Percentiles rank a stretch among this genome's conserved stretches.
Evolutionary conservation across 2,113 vertebrate species (phyloP).

Genomic region (Ictalurus punctatus): DNA sequence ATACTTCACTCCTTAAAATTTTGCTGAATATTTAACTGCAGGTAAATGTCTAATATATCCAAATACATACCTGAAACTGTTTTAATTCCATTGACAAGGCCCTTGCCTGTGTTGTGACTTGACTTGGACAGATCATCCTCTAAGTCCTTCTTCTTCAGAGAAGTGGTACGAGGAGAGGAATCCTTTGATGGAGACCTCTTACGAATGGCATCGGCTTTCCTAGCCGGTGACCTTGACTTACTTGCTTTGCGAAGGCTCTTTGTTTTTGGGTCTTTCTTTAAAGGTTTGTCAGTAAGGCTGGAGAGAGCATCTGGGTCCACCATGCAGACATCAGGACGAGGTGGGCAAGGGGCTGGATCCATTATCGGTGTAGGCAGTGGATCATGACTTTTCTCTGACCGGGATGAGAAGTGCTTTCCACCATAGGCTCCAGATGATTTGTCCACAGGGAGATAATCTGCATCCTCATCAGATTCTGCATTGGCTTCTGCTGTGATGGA

Average conservation of each 20-base stretch:
- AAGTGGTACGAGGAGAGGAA: constrained; percentile 72
- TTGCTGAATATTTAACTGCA: not conserved
- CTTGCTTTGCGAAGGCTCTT: constrained; percentile 80
- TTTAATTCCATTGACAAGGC: constrained; percentile 82
- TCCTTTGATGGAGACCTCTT: constrained; percentile 80
- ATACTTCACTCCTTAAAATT: not conserved
- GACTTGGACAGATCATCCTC: constrained; percentile 83
- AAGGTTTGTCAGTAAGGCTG: constrained; percentile 74
- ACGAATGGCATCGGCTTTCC: constrained; percentile 75
- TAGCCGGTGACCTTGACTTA: constrained; percentile 85
- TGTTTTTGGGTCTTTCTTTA: constrained; percentile 89
- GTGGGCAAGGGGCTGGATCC: constrained; percentile 85
- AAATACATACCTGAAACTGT: constrained; percentile 76
- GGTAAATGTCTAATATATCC: not conserved
- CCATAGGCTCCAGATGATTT: constrained; percentile 77
- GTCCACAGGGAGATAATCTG: constrained; percentile 90
- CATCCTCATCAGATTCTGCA: constrained; percentile 89
- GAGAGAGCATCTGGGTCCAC: constrained; percentile 87
- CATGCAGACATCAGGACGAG: constrained; percentile 95
- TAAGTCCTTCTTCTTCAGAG: constrained; percentile 79
- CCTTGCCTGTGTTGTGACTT: constrained; percentile 81
- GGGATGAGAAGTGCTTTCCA: constrained; percentile 73
- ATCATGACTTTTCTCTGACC: constrained; percentile 75
- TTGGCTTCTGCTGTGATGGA: constrained; percentile 85
- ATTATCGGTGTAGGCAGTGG: constrained; percentile 82